Evolutionary conservation across 1,140 invertebrate genomes (phyloP).

Genomic region (Gonatopus flavifemur): DNA sequence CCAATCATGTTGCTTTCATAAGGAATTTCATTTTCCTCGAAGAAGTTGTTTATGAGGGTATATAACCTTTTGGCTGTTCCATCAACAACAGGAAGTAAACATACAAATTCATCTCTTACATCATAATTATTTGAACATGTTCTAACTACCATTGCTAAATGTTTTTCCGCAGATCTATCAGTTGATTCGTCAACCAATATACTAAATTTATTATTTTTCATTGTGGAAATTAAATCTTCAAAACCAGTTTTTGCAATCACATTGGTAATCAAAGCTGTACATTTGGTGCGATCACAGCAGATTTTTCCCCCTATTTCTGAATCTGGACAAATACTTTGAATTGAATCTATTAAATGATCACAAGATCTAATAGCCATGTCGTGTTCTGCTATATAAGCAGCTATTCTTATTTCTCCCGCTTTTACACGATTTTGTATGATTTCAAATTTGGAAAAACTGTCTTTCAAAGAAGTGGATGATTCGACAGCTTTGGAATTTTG

Average conservation of each 20-base stretch:
- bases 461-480: too few species aligned
- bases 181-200: slow-evolving; percentile 17
- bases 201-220: slow-evolving; percentile 2
- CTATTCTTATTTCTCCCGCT: slow-evolving; percentile 20
- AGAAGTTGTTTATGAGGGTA: slow-evolving; percentile 6
- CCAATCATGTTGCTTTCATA: slow-evolving; percentile 19
- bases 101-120: slow-evolving; percentile 5
- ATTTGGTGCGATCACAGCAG: slow-evolving; percentile 13
- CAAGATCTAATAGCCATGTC: slow-evolving; percentile 25
- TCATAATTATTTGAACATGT: too few species aligned
- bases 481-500: background rate
- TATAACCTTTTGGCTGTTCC: background rate
- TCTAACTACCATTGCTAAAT: slow-evolving; percentile 11
- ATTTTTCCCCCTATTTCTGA: slow-evolving; percentile 15
- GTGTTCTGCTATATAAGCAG: slow-evolving; percentile 23
- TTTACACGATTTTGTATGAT: slow-evolving; percentile 9
- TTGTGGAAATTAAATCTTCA: slow-evolving; percentile 4
- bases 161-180: slow-evolving; percentile 10
- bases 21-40: slow-evolving; percentile 13
- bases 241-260: slow-evolving; percentile 1
- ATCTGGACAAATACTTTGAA: slow-evolving; percentile 17
- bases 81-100: slow-evolving; percentile 1
- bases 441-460: too few species aligned
- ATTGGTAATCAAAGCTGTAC: slow-evolving; percentile 4
- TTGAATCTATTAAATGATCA: slow-evolving; percentile 23